These are phyloP conservation scores for rat (Rattus norvegicus) DNA, from an alignment of 2,113 vertebrate species.

Conservation along the genomic window GRCr8 NC_086036.1:8762501-8763000, in stretches of 20 bases:
- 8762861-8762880: background rate
- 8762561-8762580: no score
- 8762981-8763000: background rate
- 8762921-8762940: slow-evolving; percentile 19
- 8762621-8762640: no score
- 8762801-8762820: background rate
- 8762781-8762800: background rate
- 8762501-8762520: background rate
- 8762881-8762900: background rate
- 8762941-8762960: slow-evolving; percentile 1
- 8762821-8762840: background rate
- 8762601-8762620: background rate
- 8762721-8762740: background rate
- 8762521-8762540: background rate
- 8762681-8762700: background rate
- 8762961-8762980: background rate
- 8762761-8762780: background rate
- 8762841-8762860: background rate
- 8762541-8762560: background rate
- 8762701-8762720: background rate
- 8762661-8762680: background rate
- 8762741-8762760: background rate
- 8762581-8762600: background rate
- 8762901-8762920: slow-evolving; percentile 16
- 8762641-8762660: background rate